These are phyloP conservation scores for Drosophila parthenogenetica DNA, from an alignment of 2,888 invertebrate species.

Conservation along the genomic window DNA sequence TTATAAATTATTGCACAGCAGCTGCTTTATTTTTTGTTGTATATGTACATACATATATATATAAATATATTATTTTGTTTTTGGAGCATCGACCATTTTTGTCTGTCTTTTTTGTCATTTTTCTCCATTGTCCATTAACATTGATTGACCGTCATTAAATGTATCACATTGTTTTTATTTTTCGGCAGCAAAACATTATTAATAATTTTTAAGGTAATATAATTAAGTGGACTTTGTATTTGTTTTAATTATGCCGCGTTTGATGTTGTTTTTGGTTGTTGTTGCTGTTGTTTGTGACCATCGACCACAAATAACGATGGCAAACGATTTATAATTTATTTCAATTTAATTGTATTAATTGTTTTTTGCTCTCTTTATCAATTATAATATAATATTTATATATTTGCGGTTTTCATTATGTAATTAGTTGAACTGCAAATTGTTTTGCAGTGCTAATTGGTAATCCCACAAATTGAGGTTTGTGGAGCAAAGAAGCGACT, in stretches of 20 bases:
- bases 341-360: conserved; percentile 49
- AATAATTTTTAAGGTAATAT: conserved; percentile 39
- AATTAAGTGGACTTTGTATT: conserved; percentile 57
- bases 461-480: conserved; percentile 45
- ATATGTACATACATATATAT: background rate
- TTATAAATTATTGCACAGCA: conserved; percentile 59
- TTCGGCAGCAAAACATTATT: conserved; percentile 35
- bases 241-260: conserved; percentile 67
- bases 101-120: conserved; percentile 15
- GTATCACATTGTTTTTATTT: conserved; percentile 35
- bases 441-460: conserved; percentile 52
- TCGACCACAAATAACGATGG: conserved; percentile 22
- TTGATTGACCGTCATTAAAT: conserved; percentile 44
- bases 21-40: conserved; percentile 23
- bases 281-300: background rate
- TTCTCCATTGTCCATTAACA: conserved; percentile 15
- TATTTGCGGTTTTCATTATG: conserved; percentile 46
- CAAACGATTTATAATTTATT: conserved; percentile 53
- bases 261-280: conserved; percentile 38
- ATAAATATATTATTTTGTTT: background rate
- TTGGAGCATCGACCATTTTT: conserved; percentile 19
- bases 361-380: conserved; percentile 21
- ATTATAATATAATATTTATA: conserved; percentile 51
- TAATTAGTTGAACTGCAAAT: conserved; percentile 41
- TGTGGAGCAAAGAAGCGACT: conserved; percentile 18